These are phyloP conservation scores for Pristionchus entomophagus DNA, from an alignment of 2,888 invertebrate genomes.

Conservation along the genomic window DNA sequence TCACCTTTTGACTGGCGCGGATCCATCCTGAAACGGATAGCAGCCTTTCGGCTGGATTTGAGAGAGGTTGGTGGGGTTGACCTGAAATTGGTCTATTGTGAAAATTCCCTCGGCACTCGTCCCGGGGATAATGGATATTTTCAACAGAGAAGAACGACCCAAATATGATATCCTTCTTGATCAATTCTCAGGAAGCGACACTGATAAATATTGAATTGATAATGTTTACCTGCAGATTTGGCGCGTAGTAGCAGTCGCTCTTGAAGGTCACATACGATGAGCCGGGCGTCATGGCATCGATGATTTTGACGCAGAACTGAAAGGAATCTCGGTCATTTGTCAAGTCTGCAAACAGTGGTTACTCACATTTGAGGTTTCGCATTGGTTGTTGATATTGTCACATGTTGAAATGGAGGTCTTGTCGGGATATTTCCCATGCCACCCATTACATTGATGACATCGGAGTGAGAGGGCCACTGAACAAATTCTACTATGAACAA, in stretches of 20 bases:
- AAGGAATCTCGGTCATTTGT: neutral
- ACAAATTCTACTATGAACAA: neutral
- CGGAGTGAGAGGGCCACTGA: constrained; percentile 51
- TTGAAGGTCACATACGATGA: constrained; percentile 60
- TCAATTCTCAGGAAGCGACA: neutral
- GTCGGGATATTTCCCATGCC: constrained; percentile 55
- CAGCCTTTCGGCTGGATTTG: constrained; percentile 58
- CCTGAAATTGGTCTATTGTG: neutral
- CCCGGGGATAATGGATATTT: too few relatives aligned
- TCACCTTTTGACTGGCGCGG: constrained; percentile 61
- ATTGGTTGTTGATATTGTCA: constrained; percentile 64
- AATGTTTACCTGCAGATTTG: constrained; percentile 56
- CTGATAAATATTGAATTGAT: neutral
- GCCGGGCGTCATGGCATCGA: constrained; percentile 61
- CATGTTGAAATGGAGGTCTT: constrained; percentile 55
- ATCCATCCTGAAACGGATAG: constrained; percentile 64
- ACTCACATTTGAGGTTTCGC: constrained; percentile 57
- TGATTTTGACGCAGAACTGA: constrained; percentile 66
- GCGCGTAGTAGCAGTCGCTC: constrained; percentile 63
- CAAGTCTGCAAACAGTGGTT: too few relatives aligned
- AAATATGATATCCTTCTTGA: too few relatives aligned
- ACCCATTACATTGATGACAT: constrained; percentile 65
- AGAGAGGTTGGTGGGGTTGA: constrained; percentile 59
- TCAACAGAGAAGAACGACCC: too few relatives aligned
- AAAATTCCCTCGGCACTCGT: too few relatives aligned